These are phyloP conservation scores for Chaetoderma sp. DNA, from an alignment of 2,888 invertebrate genomes.

Conservation along the genomic window DNA sequence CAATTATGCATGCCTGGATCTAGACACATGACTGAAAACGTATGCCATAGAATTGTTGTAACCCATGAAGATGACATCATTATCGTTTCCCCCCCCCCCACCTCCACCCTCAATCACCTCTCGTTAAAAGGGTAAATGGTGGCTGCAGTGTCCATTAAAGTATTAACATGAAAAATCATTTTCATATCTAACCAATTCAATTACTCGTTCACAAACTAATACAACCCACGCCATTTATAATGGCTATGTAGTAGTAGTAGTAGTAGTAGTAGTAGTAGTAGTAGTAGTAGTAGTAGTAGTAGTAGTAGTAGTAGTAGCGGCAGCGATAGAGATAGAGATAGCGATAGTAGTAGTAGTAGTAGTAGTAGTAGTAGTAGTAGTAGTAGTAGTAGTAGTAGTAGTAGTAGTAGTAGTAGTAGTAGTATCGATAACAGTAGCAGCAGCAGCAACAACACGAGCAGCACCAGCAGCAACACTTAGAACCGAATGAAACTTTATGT, in stretches of 20 bases:
- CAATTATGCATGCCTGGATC: too few species aligned
- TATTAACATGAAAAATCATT: neutral
- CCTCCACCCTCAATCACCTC: too few species aligned
- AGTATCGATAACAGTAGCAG: neutral
- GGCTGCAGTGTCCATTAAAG: too few species aligned
- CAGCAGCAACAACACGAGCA: too few species aligned
- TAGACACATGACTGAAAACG: too few species aligned
- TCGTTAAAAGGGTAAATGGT: too few species aligned
- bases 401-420: constrained; percentile 2
- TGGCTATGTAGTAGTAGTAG: constrained; percentile 12
- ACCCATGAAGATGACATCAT: too few species aligned
- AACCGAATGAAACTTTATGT: neutral
- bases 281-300: constrained; percentile 13
- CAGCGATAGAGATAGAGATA: neutral
- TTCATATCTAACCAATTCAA: neutral
- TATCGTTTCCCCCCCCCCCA: too few species aligned
- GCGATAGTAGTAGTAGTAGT: constrained; percentile 10
- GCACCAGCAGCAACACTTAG: neutral
- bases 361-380: constrained; percentile 10
- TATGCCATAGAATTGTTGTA: too few species aligned
- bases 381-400: constrained; percentile 1
- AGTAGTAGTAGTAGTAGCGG: constrained; percentile 7
- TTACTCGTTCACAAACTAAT: neutral
- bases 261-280: constrained; percentile 18
- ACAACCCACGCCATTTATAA: too few species aligned